A percentile compares a stretch with the other conserved stretches of the same genome.
These are phyloP conservation scores for Patiria pectinifera DNA, from an alignment of 53 echinoderm and acorn worm genomes.

Conservation along the genomic window DNA sequence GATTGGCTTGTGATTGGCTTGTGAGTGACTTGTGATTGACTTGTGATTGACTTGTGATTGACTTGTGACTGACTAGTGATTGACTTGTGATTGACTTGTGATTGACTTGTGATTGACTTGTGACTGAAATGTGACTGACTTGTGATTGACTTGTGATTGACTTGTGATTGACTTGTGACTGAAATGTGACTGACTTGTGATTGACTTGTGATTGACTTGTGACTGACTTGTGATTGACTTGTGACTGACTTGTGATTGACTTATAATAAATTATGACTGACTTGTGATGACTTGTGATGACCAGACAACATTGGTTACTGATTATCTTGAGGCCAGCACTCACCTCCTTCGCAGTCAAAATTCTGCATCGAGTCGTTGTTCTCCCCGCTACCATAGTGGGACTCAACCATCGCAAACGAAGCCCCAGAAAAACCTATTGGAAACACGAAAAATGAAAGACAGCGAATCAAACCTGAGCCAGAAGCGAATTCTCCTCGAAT, in stretches of 20 bases:
- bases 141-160: neutral
- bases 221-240: too few species aligned
- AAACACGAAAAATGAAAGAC: neutral
- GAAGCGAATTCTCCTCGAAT: neutral
- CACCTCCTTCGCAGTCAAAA: conserved; percentile 53
- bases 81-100: too few species aligned
- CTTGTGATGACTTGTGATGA: neutral
- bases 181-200: too few species aligned
- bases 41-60: too few species aligned
- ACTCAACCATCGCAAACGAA: conserved; percentile 35
- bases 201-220: too few species aligned
- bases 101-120: too few species aligned
- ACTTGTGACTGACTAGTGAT: too few species aligned
- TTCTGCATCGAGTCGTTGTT: conserved; percentile 35
- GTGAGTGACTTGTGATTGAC: too few species aligned
- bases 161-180: neutral
- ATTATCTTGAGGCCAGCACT: neutral
- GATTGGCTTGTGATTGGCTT: too few species aligned
- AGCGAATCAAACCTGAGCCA: neutral
- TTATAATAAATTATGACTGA: too few species aligned
- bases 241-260: too few species aligned
- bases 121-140: neutral
- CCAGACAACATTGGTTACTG: neutral
- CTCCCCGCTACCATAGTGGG: conserved; percentile 14
- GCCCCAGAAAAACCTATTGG: conserved; percentile 26